These are phyloP conservation scores for Theristicus caerulescens DNA, from an alignment of 2,113 vertebrate genomes.

Conservation along the genomic window DNA sequence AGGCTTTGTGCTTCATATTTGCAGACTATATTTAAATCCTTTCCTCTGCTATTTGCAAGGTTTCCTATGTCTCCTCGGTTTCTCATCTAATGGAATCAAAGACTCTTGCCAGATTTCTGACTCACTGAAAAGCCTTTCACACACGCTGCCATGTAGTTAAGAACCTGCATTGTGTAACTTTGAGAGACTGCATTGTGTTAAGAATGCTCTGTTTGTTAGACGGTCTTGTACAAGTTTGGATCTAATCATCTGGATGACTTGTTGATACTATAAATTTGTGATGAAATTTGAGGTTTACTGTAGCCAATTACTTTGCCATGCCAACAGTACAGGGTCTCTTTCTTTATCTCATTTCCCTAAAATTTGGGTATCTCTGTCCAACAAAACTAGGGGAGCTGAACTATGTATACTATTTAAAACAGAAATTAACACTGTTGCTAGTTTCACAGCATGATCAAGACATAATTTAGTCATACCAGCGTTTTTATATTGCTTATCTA, in stretches of 20 bases:
- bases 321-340: neutral
- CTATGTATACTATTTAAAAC: neutral
- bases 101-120: constrained; percentile 41
- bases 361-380: neutral
- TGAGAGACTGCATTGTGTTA: constrained; percentile 27
- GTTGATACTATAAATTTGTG: constrained; percentile 41
- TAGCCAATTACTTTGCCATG: neutral
- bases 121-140: constrained; percentile 47
- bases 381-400: neutral
- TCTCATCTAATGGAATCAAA: constrained; percentile 25
- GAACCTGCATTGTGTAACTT: constrained; percentile 40
- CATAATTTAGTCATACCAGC: neutral
- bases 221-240: neutral
- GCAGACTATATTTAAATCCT: neutral
- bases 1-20: neutral
- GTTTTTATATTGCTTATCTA: constrained; percentile 41
- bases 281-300: neutral
- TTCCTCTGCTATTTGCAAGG: neutral
- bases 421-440: neutral
- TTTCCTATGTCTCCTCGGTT: constrained; percentile 16
- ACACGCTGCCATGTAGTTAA: constrained; percentile 20
- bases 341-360: neutral
- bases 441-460: neutral
- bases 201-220: constrained; percentile 37
- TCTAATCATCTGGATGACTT: constrained; percentile 46